Evolutionary conservation across 2,797 vertebrate genomes (phyloP), one percentile per base, ranked within the genome.

Genomic region (Brachyalestes nurse): DNA sequence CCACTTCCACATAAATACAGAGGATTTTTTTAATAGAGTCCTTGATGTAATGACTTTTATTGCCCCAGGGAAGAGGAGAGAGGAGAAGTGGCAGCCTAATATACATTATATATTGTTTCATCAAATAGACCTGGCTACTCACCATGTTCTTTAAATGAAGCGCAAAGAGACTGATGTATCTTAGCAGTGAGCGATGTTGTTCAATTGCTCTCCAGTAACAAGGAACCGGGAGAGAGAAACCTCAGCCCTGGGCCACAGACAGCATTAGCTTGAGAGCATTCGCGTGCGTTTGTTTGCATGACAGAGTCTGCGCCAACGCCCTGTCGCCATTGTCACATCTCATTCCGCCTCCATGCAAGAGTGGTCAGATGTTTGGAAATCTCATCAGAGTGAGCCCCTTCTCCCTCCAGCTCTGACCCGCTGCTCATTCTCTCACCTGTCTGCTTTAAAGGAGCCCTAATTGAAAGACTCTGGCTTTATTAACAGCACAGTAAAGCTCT

Each of bases 381-480:
- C 62, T 34, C 1, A 73, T 80, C 55, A 70, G 77, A 75, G 74
- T 38, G 61, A 76, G 70, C 47, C 53, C 21, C 28, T 51, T 28
- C 9, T 2, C 72, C 45, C 21, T 16, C 16, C 6, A 7, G 6
- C 16, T 34, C 19, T 78, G 45, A 62, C 70, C 77, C 25, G 14
- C 57, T 23, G 51, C 49, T 67, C 14, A 7, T 57, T 51, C 73
- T 55, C 25, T 81, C 75, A 83, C 85, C 77, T 82, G 77, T 34
- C 57, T 75, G 77, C 70, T 67, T 87, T 77, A 78, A 84, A 84
- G 75, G 42, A 62, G 58, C 75, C 73, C 78, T 85, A 87, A 88
- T 88, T 87, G 83, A 87, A 85, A 83, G 13, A 34, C 65, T 64
- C 49, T 77, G 45, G 64, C 34, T 78, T 79, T 86, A 84, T 83